These are phyloP conservation scores for Riparia riparia DNA, from an alignment of 2,113 vertebrate genomes.

Conservation along the genomic window DNA sequence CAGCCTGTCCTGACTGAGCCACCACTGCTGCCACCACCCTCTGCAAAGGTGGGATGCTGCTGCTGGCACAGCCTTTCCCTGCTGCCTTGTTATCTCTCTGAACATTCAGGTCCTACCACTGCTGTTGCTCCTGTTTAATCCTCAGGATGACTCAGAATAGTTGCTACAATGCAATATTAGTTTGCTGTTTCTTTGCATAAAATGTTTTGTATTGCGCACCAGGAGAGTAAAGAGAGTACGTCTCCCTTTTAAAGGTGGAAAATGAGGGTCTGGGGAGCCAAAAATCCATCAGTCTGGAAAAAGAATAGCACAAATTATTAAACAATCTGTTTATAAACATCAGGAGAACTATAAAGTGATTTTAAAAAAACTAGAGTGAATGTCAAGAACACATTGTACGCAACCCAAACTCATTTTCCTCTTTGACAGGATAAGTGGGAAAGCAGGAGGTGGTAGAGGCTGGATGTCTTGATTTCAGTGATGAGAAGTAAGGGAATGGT, in stretches of 20 bases:
- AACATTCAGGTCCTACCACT: not conserved
- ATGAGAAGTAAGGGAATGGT: not conserved
- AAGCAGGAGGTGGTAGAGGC: not conserved
- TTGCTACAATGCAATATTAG: not conserved
- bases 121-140: not conserved
- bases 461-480: slow-evolving; percentile 3
- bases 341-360: slow-evolving; percentile 2
- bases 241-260: not conserved
- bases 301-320: not conserved
- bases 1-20: not conserved
- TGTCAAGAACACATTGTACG: slow-evolving; percentile 2
- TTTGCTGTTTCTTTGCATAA: not conserved
- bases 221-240: not conserved
- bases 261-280: slow-evolving; percentile 19
- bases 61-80: not conserved
- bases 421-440: not conserved
- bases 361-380: not conserved
- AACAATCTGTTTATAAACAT: slow-evolving; percentile 32
- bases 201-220: not conserved
- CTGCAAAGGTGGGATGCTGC: not conserved
- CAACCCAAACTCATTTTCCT: slow-evolving; percentile 26
- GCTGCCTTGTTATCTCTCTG: not conserved
- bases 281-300: slow-evolving; percentile 19
- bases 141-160: not conserved
- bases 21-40: not conserved